Conservation (phyloP, 2,797 vertebrate species). For the Corythornis leucogaster region DNA sequence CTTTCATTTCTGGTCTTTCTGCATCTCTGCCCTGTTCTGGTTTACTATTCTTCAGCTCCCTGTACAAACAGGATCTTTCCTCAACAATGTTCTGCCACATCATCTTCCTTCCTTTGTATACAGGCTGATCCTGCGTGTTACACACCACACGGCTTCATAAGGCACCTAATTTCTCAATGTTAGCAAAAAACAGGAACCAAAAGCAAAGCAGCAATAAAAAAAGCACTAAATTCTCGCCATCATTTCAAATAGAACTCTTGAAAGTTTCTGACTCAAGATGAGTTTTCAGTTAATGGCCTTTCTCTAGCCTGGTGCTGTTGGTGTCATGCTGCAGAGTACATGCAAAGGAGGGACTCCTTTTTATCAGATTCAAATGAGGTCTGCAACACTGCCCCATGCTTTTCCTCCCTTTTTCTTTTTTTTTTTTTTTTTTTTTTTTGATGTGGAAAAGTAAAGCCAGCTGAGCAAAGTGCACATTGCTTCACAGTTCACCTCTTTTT, state of each 20-base stretch:
- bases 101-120: constrained; percentile 68
- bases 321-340: rapidly evolving
- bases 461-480: neutral
- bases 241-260: constrained; percentile 33
- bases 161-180: constrained; percentile 46
- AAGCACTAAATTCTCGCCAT: neutral
- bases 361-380: neutral
- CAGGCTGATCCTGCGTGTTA: constrained; percentile 27
- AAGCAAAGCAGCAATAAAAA: constrained; percentile 24
- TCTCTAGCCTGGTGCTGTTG: neutral
- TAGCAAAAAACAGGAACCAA: constrained; percentile 69
- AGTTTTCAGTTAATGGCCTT: constrained; percentile 34
- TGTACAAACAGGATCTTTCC: constrained; percentile 68
- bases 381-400: neutral
- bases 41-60: constrained; percentile 17
- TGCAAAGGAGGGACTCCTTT: neutral
- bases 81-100: constrained; percentile 62
- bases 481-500: constrained; percentile 1
- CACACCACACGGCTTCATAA: constrained; percentile 31
- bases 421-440: neutral
- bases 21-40: constrained; percentile 10
- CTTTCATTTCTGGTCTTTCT: constrained; percentile 27
- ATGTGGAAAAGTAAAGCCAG: neutral
- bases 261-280: constrained; percentile 29
- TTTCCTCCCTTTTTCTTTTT: neutral